Evolutionary conservation across 2,113 vertebrate species (phyloP).

Genomic region (Chitala chitala): DNA sequence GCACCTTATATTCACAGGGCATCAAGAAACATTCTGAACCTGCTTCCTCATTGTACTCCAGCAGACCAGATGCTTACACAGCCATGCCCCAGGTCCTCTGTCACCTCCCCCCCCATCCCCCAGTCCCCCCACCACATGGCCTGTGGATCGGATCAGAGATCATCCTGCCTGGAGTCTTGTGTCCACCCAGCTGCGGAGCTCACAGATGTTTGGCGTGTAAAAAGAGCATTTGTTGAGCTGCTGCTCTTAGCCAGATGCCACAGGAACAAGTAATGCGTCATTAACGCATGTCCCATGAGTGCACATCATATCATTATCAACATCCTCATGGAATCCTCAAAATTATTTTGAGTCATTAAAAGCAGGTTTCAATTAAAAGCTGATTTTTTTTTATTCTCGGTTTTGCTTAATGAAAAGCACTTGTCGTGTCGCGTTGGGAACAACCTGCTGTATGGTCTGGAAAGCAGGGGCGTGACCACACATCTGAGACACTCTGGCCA

Average conservation of each 20-base stretch:
- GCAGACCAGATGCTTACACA: background rate
- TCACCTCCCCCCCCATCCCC: too few species aligned
- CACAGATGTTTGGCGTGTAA: constrained; percentile 2
- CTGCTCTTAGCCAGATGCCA: too few species aligned
- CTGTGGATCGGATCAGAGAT: background rate
- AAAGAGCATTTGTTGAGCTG: background rate
- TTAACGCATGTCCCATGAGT: background rate
- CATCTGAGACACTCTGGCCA: too few species aligned
- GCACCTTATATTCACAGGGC: too few species aligned
- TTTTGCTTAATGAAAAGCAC: background rate
- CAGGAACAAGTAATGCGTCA: background rate
- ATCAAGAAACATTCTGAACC: too few species aligned
- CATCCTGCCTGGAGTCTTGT: background rate
- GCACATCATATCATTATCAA: background rate
- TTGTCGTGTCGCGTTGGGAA: background rate
- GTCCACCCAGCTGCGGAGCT: background rate
- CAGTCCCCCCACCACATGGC: too few species aligned
- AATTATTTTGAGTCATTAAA: too few species aligned
- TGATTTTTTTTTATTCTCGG: background rate
- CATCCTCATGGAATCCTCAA: too few species aligned
- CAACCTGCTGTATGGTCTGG: background rate
- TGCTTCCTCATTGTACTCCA: background rate
- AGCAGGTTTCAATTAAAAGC: too few species aligned
- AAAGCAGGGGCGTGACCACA: too few species aligned
- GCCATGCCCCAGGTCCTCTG: background rate